phyloP scores from a whole-genome alignment of 1,140 invertebrate genomes.

The Dinoponera quadriceps region DNA sequence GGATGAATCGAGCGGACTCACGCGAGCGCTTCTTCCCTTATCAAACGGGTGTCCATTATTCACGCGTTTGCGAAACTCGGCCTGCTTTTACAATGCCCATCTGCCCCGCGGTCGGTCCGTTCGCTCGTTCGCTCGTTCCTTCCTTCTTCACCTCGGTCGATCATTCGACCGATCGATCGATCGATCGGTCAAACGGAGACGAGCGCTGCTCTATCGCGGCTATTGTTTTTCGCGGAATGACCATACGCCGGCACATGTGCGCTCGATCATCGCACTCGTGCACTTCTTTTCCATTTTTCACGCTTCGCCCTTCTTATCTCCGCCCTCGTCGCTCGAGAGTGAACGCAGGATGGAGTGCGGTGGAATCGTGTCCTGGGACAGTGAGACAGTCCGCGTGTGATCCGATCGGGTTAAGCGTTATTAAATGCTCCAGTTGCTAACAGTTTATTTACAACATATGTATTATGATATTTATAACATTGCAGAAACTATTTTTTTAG shows the following conservation, averaged over 20 bases:
- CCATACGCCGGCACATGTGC: slow-evolving; percentile 43
- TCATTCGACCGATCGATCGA: slow-evolving; percentile 45
- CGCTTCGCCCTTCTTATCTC: slow-evolving; percentile 23
- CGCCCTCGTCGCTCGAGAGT: slow-evolving; percentile 4
- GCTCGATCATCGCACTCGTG: slow-evolving; percentile 59
- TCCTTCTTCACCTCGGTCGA: no score
- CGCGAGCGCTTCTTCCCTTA: slow-evolving; percentile 81
- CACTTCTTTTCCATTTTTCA: slow-evolving; percentile 59
- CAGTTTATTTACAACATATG: no score
- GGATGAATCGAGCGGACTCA: slow-evolving; percentile 79
- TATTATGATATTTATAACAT: no score
- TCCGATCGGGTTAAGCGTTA: no score
- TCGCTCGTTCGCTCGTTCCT: slow-evolving; percentile 64
- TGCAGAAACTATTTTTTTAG: no score
- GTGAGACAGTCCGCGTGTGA: no score
- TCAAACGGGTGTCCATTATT: slow-evolving; percentile 84
- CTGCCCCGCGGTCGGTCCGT: slow-evolving; percentile 53
- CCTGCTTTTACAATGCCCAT: slow-evolving; percentile 72
- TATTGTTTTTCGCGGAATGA: slow-evolving; percentile 73
- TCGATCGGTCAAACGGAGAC: slow-evolving; percentile 62
- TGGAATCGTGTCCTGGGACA: background rate
- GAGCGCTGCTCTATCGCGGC: slow-evolving; percentile 29
- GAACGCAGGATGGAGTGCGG: slow-evolving; percentile 3
- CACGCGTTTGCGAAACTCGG: slow-evolving; percentile 76
- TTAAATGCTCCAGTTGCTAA: no score